These are phyloP conservation scores for Arrhopalites spinosus DNA, from an alignment of 2,888 invertebrate genomes.

Conservation along the genomic window DNA sequence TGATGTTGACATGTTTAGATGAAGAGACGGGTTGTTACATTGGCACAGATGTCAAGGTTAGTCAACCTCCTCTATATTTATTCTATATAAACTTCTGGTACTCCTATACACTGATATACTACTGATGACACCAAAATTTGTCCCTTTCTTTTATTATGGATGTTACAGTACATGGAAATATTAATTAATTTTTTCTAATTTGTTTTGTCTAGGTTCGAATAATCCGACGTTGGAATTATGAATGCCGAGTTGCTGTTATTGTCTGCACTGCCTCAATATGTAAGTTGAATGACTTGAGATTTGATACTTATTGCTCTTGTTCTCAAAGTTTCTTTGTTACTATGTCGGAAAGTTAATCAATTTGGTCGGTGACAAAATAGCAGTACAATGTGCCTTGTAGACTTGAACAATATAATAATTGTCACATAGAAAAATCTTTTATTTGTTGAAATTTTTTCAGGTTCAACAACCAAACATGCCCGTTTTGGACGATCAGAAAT, in stretches of 20 bases:
- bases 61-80: too few species aligned
- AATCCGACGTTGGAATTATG: constrained; percentile 84
- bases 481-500: constrained; percentile 58
- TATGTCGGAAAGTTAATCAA: too few species aligned
- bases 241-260: constrained; percentile 82
- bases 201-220: constrained; percentile 69
- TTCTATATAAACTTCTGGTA: too few species aligned
- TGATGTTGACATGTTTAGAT: constrained; percentile 68
- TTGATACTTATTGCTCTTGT: too few species aligned
- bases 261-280: constrained; percentile 81
- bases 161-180: too few species aligned
- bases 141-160: too few species aligned
- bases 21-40: constrained; percentile 89
- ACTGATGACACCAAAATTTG: too few species aligned
- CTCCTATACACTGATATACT: too few species aligned
- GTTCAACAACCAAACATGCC: too few species aligned
- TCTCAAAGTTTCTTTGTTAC: too few species aligned
- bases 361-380: not conserved
- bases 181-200: too few species aligned
- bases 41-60: constrained; percentile 75
- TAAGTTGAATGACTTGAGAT: constrained; percentile 57
- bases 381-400: not conserved
- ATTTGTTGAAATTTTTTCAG: not conserved
- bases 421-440: not conserved
- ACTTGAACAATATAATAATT: not conserved